Base-by-base conservation (phyloP, 2,888 invertebrate genomes). In the Melanophora roralis region DNA sequence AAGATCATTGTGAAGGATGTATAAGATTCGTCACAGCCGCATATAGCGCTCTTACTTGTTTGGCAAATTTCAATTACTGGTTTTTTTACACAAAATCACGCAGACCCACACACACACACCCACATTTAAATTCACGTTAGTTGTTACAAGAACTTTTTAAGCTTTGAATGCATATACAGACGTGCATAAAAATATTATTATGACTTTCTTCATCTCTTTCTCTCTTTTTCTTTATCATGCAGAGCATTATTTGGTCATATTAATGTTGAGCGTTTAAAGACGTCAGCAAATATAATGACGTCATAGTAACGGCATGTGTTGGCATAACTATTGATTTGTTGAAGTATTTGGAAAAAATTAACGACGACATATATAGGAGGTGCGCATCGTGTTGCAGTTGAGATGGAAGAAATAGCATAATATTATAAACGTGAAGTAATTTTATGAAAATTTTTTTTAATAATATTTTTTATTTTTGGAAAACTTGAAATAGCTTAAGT, bases 221-320 rank as follows among this genome's bases (percentile, higher is more conserved):
- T 68, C 23, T 69, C 19, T 40, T 8, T 19, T 9, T 49, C 16
- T 14, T 32, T 55, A 9, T 38, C 45, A 12, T 14, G 62, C 8
- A 7, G 19, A 55, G 1, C 21, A 27, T 27, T 68, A 57, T 69
- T 79, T 75, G 49, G 38, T 67, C 75, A 16, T 72, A 75, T n/a
- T 75, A 71, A 60, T 65, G 75, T 75, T 79, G 57, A 57, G 72
- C 62, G 80, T 80, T 77, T 60, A 69, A 77, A 74, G 77, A 81
- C 81, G 81, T 81, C 81, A 81, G 81, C 73, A 81, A 74, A 74
- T 73, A 51, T 77, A 55, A 74, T 81, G 77, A 81, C 77, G 81
- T 81, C 81, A 81, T 43, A 49, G 65, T 64, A 34, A 40, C 45
- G 57, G 43, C 74, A 77, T 81, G 65, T 74, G 81, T 77, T 74